Evolutionary conservation across 2,113 vertebrate species (phyloP), one percentile per base, ranked within the genome.

Genomic region (Tympanuchus pallidicinctus): DNA sequence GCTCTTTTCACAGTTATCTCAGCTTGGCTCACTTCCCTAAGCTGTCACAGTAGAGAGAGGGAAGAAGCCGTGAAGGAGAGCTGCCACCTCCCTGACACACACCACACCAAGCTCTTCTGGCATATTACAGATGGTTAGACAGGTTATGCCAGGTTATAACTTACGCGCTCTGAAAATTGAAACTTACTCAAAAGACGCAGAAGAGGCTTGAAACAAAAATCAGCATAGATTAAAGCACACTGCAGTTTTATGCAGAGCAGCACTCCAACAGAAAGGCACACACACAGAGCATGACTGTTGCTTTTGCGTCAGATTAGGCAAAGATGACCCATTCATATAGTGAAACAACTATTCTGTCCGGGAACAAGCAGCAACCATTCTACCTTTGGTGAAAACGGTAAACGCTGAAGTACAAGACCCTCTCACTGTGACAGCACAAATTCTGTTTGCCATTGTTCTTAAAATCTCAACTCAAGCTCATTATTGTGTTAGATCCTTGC

Each of bases 401-500:
- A n/a, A 24, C 63, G 27, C 28, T n/a, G 50, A 43, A 72, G 60
- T 7, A 74, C 6, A 89, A 67, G 80, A 6, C 17, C 17, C 28
- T 56, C 42, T 74, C 50, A 21, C 30, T 42, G 13, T 15, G n/a
- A 32, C 14, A 32, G 14, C 16, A 18, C 7, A 71, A 52, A 43
- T 47, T 57, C 13, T 61, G 36, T 73, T 72, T 65, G 34, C 19
- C 72, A 56, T 14, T 60, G 16, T 42, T 60, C 32, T 57, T 73
- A 69, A 86, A 84, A 34, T 28, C 32, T 54, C 59, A 86, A 0
- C 8, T 82, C 32, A 5, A 12, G 15, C 40, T 52, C 16, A 13
- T 0, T 0, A 40, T 16, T 13, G 34, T 28, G 8, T 48, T 61
- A 40, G 66, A 38, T 10, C 34, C 50, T 64, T 27, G 6, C 30